Base-by-base conservation (phyloP, 2,888 invertebrate genomes). In the Thymelicus sylvestris region DNA sequence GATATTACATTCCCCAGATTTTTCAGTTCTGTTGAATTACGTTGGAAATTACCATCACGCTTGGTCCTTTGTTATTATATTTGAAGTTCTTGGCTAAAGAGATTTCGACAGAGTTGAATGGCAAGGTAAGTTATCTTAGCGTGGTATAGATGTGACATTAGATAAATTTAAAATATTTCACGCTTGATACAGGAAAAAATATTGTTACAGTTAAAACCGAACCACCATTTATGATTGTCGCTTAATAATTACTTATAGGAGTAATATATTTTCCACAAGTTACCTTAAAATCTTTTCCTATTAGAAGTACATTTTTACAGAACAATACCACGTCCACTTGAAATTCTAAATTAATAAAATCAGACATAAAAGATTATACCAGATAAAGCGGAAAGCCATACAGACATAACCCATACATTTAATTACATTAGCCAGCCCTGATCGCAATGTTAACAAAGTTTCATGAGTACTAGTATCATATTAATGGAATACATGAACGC, bases 401-500 rank as follows among this genome's bases (percentile, higher is more conserved):
- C 57, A 31, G 31, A 57, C 38, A 52, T 60, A 67, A 67, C 62
- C 61, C 24, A 63, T 47, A 63, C 57, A 63, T 39, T 12, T 68
- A 68, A 55, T 63, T 63, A 63, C 52, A 61, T 68, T n/a, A 68
- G 52, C 47, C 19, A 50, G 44, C 50, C 50, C 50, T 39, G 50
- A 65, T 65, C 69, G 48, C 69, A 65, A 41, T 70, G 64, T 70
- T 70, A 64, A 70, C 69, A 59, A 57, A 59, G 69, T 64, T 60
- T 50, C 15, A 64, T 47, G 57, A 31, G 59, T 64, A 50, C 59
- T 61, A 61, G 60, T 60, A 65, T 70, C 60, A 65, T 70, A 70
- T 70, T 65, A 70, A 70, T 70, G 59, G 70, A 70, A 70, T 70
- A 71, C 52, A 52, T 66, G 61, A 71, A 61, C 66, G 24, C 70